Percentiles rank a stretch among this genome's conserved stretches.
phyloP scores from a whole-genome alignment of 53 echinoderm and acorn worm species.

The Patiria pectinifera region DNA sequence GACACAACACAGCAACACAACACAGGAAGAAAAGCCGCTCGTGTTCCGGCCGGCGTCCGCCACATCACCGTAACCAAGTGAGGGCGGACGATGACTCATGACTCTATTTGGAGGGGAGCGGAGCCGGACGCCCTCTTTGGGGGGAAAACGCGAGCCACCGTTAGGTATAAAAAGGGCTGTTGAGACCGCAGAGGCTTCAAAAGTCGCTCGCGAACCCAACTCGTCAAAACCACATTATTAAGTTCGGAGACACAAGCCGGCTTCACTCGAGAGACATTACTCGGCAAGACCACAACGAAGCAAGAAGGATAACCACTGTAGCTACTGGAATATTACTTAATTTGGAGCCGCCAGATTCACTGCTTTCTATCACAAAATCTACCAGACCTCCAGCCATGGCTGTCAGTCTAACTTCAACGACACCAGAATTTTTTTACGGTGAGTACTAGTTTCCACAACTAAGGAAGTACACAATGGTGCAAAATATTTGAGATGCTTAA shows the following conservation, averaged over 20 bases:
- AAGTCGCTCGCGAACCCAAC: constrained; percentile 6
- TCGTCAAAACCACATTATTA: neutral
- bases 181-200: neutral
- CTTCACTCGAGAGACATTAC: neutral
- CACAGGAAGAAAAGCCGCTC: neutral
- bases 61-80: constrained; percentile 20
- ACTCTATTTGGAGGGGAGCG: neutral
- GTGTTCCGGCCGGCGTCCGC: constrained; percentile 15
- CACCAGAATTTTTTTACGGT: neutral
- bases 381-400: neutral
- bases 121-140: neutral
- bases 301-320: neutral
- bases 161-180: constrained; percentile 7
- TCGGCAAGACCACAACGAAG: neutral
- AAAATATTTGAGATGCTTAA: neutral
- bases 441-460: neutral
- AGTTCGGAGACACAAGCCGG: neutral
- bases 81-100: constrained; percentile 38
- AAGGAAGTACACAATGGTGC: neutral
- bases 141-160: neutral
- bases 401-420: neutral
- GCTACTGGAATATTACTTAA: neutral
- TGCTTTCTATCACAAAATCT: neutral
- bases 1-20: neutral
- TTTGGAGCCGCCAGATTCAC: neutral